phyloP scores from a whole-genome alignment of 2,888 invertebrate species.

The Drosophila picticornis region DNA sequence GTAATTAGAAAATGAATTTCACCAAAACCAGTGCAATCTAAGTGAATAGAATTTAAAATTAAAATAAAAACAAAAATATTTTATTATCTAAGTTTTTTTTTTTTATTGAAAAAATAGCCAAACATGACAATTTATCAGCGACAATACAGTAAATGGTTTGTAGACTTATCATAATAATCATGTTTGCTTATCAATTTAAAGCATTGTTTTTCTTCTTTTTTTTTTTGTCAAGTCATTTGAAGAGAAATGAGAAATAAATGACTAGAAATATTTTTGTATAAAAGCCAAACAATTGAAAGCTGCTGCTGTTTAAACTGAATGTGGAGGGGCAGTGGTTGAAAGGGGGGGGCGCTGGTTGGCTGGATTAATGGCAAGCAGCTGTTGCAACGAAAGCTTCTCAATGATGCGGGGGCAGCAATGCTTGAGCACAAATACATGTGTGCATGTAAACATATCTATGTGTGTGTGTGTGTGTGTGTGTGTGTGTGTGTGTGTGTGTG shows the following conservation, averaged over 20 bases:
- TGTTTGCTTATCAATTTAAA: background rate
- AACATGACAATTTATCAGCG: background rate
- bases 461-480: rapidly evolving
- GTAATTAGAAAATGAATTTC: background rate
- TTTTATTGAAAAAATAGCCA: background rate
- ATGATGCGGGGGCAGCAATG: background rate
- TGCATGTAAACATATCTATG: background rate
- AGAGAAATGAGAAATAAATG: background rate
- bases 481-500: background rate
- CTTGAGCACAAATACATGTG: background rate
- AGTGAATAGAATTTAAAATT: background rate
- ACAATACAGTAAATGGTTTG: background rate
- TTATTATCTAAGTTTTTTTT: background rate
- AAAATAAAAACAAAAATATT: background rate
- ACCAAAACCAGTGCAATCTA: background rate
- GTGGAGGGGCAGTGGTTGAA: background rate
- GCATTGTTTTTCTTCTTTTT: background rate
- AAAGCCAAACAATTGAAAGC: slow-evolving; percentile 24
- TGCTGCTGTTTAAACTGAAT: slow-evolving; percentile 4
- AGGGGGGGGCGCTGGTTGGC: background rate
- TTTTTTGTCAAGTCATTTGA: background rate
- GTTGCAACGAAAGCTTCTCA: background rate
- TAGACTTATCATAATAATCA: background rate
- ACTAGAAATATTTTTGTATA: background rate
- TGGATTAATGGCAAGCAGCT: slow-evolving; percentile 3